phyloP scores from a whole-genome alignment of 2,797 vertebrate genomes.

The Mycteria americana region DNA sequence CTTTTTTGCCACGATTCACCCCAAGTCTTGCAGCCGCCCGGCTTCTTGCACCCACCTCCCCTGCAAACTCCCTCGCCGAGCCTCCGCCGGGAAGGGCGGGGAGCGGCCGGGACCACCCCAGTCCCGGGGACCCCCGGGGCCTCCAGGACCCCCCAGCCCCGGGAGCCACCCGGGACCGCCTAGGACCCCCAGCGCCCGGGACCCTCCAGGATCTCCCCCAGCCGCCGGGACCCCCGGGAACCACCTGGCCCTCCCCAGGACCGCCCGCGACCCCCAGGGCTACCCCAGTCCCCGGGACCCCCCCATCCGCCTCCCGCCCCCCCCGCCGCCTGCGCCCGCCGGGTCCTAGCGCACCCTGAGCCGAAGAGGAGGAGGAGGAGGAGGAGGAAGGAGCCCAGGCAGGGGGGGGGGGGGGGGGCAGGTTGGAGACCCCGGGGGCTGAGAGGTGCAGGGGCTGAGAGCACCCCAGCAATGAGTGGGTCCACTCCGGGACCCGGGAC shows the following conservation, averaged over 20 bases:
- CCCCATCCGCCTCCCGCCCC: not conserved
- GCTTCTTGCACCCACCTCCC: not conserved
- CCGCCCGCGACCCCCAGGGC: too few relatives aligned
- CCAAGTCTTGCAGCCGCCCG: not conserved
- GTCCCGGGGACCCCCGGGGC: too few relatives aligned
- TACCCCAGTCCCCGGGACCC: not conserved
- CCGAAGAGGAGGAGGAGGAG: not conserved
- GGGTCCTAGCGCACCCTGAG: not conserved
- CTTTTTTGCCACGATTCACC: not conserved
- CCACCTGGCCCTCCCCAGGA: not conserved
- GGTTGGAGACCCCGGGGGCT: fast-evolving
- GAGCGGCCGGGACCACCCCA: not conserved
- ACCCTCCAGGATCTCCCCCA: not conserved
- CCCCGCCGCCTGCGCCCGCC: not conserved
- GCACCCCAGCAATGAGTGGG: not conserved
- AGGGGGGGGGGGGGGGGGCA: not conserved
- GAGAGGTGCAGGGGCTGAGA: not conserved
- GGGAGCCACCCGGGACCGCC: not conserved
- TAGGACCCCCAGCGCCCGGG: not conserved
- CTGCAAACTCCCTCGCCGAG: not conserved
- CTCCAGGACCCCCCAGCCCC: not conserved
- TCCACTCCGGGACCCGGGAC: fast-evolving
- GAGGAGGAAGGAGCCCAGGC: not conserved
- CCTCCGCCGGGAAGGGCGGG: too few relatives aligned
- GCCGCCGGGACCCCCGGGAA: not conserved